Evolutionary conservation across 2,888 invertebrate species (phyloP).

Genomic region (Chouioia cunea): DNA sequence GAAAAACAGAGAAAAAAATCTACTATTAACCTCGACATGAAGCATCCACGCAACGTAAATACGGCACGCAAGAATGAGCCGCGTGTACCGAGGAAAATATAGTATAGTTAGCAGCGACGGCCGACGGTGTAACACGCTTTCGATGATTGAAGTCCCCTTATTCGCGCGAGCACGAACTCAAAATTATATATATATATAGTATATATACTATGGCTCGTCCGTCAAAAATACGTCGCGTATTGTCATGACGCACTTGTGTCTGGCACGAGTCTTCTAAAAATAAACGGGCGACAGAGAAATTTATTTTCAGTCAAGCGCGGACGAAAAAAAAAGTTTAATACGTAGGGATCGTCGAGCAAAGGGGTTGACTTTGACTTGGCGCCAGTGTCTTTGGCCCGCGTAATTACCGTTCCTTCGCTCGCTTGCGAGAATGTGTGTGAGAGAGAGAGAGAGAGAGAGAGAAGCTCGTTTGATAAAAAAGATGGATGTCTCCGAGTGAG

Average conservation of each 20-base stretch:
- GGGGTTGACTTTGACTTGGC: constrained; percentile 39
- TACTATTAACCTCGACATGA: too few relatives aligned
- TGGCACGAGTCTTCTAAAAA: constrained; percentile 27
- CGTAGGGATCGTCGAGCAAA: constrained; percentile 21
- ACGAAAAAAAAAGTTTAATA: constrained; percentile 42
- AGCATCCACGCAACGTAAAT: background rate
- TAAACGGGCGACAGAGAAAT: constrained; percentile 42
- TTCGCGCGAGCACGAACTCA: background rate
- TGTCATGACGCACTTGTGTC: too few relatives aligned
- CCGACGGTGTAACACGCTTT: constrained; percentile 30
- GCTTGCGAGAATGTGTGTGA: background rate
- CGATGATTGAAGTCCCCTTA: constrained; percentile 37
- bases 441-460: too few relatives aligned
- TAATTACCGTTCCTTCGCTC: constrained; percentile 39
- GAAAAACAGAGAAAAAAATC: too few relatives aligned
- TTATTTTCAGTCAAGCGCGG: constrained; percentile 42
- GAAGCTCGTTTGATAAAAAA: constrained; percentile 42
- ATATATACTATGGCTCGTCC: background rate
- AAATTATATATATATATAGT: background rate
- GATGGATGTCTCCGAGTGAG: constrained; percentile 45
- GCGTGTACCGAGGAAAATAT: too few relatives aligned
- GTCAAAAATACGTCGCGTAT: background rate
- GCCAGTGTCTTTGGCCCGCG: constrained; percentile 41
- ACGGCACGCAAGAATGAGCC: background rate
- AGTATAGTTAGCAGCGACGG: constrained; percentile 30